Evolutionary conservation across 1,140 invertebrate genomes (phyloP).

Genomic region (Sitodiplosis mosellana): DNA sequence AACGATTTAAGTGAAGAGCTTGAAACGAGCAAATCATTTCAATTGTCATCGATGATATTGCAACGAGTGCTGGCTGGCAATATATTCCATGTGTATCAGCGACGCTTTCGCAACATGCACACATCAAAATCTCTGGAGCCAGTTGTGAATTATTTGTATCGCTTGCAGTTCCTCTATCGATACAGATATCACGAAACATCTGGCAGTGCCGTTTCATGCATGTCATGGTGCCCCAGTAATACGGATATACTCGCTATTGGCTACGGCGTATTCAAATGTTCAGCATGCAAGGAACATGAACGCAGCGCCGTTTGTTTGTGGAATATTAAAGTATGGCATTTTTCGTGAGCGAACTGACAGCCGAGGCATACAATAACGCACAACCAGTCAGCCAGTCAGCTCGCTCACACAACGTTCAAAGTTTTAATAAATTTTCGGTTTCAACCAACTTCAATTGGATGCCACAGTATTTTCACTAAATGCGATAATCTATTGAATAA

Average conservation of each 20-base stretch:
- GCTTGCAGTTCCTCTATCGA: constrained; percentile 41
- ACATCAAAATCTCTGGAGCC: constrained; percentile 35
- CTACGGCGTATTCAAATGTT: constrained; percentile 42
- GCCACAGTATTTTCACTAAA: no score
- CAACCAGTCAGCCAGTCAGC: no score
- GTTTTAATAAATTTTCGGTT: background rate
- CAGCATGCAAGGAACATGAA: constrained; percentile 11
- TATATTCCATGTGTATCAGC: constrained; percentile 38
- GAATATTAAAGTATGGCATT: constrained; percentile 42
- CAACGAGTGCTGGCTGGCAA: constrained; percentile 49
- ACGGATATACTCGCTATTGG: constrained; percentile 44
- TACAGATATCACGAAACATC: constrained; percentile 28
- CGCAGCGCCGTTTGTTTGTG: constrained; percentile 55
- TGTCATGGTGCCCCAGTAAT: constrained; percentile 45
- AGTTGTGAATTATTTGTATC: constrained; percentile 40
- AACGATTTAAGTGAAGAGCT: constrained; percentile 19
- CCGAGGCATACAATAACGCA: no score
- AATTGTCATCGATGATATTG: constrained; percentile 37
- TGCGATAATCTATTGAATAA: no score
- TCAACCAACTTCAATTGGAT: background rate
- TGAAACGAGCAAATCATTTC: constrained; percentile 28
- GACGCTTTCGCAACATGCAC: constrained; percentile 41
- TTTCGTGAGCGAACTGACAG: no score
- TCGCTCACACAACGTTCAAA: no score
- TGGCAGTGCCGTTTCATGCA: constrained; percentile 31